Percentiles rank a stretch among this genome's conserved stretches.
Conservation (phyloP, 2,113 vertebrate genomes). For the Raphicerus campestris region DNA sequence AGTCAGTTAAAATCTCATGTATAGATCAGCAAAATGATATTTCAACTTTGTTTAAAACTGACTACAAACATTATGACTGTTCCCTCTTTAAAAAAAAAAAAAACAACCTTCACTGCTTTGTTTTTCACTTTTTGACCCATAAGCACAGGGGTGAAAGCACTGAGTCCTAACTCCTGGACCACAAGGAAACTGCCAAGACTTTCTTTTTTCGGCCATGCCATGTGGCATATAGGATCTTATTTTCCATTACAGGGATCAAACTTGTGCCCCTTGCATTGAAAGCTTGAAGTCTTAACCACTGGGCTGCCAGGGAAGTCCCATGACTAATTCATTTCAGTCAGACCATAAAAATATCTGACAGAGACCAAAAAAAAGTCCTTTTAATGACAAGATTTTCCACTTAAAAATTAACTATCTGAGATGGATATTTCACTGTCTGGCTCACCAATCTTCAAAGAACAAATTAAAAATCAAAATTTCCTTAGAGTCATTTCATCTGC, state of each 20-base stretch:
- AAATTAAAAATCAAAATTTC: neutral
- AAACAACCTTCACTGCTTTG: neutral
- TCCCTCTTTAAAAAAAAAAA: neutral
- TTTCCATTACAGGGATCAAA: neutral
- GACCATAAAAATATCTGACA: neutral
- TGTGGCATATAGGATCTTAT: neutral
- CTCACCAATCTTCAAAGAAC: neutral
- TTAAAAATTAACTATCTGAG: conserved; percentile 17
- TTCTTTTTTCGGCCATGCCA: neutral
- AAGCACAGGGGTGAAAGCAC: neutral
- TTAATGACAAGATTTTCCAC: neutral
- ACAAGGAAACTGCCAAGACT: neutral
- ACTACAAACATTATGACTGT: neutral
- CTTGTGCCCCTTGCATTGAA: neutral
- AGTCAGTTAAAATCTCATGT: neutral
- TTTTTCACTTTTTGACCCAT: neutral
- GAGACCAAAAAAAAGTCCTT: neutral
- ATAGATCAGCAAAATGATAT: conserved; percentile 7
- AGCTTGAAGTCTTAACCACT: neutral
- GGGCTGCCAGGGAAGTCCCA: neutral
- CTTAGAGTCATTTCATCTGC: neutral
- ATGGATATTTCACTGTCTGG: neutral
- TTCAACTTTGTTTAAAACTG: neutral
- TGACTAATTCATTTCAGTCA: neutral
- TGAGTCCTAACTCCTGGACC: neutral